phyloP scores from a whole-genome alignment of 2,113 vertebrate species.

The Pseudois nayaur region DNA sequence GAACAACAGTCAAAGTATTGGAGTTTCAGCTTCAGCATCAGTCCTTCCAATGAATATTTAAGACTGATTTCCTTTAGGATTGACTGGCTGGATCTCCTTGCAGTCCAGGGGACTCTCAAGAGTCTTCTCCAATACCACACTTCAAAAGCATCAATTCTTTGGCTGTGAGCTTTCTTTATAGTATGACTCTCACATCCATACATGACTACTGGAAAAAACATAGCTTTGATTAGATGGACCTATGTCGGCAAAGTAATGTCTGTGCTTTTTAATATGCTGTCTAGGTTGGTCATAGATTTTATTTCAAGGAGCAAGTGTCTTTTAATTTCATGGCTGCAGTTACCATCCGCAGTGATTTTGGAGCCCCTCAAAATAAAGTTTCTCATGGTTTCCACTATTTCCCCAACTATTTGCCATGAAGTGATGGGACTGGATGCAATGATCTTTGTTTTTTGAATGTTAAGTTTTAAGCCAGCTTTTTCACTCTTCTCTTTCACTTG shows the following conservation, averaged over 20 bases:
- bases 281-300: not conserved
- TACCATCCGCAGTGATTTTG: not conserved
- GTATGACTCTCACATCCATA: not conserved
- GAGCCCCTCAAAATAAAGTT: not conserved
- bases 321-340: not conserved
- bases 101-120: not conserved
- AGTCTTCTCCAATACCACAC: not conserved
- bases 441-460: not conserved
- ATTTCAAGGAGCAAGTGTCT: not conserved
- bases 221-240: not conserved
- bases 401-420: not conserved
- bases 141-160: not conserved
- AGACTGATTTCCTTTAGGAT: not conserved
- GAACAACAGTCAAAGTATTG: not conserved
- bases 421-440: not conserved
- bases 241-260: not conserved
- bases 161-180: not conserved
- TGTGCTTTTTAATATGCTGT: not conserved
- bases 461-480: not conserved
- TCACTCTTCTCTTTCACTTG: not conserved
- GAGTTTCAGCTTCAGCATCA: not conserved
- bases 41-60: not conserved
- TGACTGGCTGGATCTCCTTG: not conserved
- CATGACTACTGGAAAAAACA: not conserved
- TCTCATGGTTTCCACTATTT: no score